A percentile compares a stretch with the other conserved stretches of the same genome.
These are phyloP conservation scores for Drosophila parthenogenetica DNA, from an alignment of 2,888 invertebrate genomes.

Conservation along the genomic window DNA sequence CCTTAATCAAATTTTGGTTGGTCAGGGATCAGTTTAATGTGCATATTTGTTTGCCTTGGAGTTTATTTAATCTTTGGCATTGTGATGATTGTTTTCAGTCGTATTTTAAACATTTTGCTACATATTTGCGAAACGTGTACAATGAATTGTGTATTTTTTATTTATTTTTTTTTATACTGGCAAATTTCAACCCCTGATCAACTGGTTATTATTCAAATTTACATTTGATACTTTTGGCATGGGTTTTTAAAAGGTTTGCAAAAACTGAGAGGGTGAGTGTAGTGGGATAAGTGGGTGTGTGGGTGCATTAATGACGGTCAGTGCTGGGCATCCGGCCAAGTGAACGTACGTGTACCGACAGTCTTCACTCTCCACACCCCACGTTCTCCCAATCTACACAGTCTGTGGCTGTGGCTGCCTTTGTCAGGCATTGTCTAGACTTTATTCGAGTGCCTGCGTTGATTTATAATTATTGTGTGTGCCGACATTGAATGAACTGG, in stretches of 20 bases:
- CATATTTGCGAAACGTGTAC: slow-evolving; percentile 11
- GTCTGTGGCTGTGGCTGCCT: slow-evolving; percentile 51
- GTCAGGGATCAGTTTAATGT: not conserved
- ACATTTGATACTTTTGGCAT: slow-evolving; percentile 57
- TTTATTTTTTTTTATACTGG: slow-evolving; percentile 1
- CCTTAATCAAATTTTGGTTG: not conserved
- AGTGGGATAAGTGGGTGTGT: slow-evolving; percentile 23
- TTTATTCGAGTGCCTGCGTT: slow-evolving; percentile 70
- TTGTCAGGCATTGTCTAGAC: slow-evolving; percentile 76
- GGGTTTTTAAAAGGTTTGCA: slow-evolving; percentile 35
- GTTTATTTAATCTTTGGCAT: not conserved
- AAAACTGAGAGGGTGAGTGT: not conserved
- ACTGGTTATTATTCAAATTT: slow-evolving; percentile 61
- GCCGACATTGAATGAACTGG: slow-evolving; percentile 10
- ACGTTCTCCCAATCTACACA: slow-evolving; percentile 6
- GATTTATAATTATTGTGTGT: slow-evolving; percentile 75
- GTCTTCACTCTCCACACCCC: not conserved
- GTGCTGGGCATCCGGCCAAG: slow-evolving; percentile 63
- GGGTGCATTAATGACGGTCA: slow-evolving; percentile 54
- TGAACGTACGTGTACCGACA: slow-evolving; percentile 39
- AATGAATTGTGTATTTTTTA: slow-evolving; percentile 11
- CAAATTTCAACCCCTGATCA: slow-evolving; percentile 60
- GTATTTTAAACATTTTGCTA: not conserved
- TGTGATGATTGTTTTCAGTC: not conserved
- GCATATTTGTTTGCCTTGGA: not conserved